phyloP scores from a whole-genome alignment of 2,888 invertebrate species.

The Seira ritae region DNA sequence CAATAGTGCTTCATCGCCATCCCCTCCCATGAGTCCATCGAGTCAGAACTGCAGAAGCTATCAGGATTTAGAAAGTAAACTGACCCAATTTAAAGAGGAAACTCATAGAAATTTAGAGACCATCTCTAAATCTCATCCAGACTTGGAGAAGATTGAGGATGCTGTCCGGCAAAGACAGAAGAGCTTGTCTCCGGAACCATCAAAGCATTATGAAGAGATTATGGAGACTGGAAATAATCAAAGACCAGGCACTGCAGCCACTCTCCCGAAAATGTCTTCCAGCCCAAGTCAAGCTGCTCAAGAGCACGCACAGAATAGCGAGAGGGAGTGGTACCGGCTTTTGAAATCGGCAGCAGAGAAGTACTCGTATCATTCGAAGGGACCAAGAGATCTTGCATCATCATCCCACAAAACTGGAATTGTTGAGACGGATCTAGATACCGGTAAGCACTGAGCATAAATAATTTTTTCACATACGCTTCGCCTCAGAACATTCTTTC shows the following conservation, averaged over 20 bases:
- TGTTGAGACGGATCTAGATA: conserved; percentile 73
- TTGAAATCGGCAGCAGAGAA: conserved; percentile 72
- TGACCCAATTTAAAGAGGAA: conserved; percentile 71
- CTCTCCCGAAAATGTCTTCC: conserved; percentile 45
- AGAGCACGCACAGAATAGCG: conserved; percentile 66
- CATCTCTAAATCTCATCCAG: conserved; percentile 72
- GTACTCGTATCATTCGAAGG: conserved; percentile 68
- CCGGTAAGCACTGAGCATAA: conserved; percentile 64
- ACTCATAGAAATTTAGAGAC: conserved; percentile 65
- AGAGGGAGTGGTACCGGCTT: conserved; percentile 73
- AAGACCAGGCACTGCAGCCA: conserved; percentile 22
- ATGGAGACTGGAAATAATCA: conserved; percentile 19
- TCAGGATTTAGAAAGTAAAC: conserved; percentile 68
- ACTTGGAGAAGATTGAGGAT: conserved; percentile 72
- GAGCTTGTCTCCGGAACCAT: conserved; percentile 62
- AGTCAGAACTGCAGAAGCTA: conserved; percentile 56
- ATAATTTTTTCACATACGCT: not conserved
- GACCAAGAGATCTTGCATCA: conserved; percentile 47
- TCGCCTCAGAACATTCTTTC: too few species aligned
- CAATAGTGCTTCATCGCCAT: conserved; percentile 45
- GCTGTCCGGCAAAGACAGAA: conserved; percentile 65
- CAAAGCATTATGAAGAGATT: conserved; percentile 26
- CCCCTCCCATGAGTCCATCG: conserved; percentile 58
- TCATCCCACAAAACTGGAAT: conserved; percentile 67
- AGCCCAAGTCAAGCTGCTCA: conserved; percentile 29